Base-by-base conservation (phyloP, 1,140 invertebrate species). In the Latrodectus geometricus region DNA sequence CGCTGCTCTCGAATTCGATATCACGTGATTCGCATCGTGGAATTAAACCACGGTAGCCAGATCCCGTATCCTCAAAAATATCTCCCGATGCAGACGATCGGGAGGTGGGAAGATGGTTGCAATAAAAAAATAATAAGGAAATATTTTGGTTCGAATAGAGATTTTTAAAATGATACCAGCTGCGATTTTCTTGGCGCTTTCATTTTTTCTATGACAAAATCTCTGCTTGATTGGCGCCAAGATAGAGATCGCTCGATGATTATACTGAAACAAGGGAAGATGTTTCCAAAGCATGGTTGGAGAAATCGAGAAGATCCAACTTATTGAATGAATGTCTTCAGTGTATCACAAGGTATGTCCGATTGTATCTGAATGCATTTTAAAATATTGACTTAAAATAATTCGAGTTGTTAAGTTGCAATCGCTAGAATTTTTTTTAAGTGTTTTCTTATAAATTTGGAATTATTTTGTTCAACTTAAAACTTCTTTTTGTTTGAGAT, bases 251-350 rank as follows among this genome's bases (percentile, higher is more conserved):
- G 54, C 17, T 61, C 11, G 54, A 14, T 61, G 54, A 61, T 11
- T 14, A 61, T 14, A 17, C 11, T 61, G 54, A 17, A 17, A 61
- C 54, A 61, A 61, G 54, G 17, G 8, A 61, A 61, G 54, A 61
- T 61, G 54, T 14, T 61, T 61, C 54, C 17, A 61, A 61, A 61
- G 17, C 54, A 17, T 61, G 54, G 2, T 61, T 17, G 54, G 17
- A 61, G 54, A 61, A 14, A 61, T 14, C 11, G 54, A 61, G 17
- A 61, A 61, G 54, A 61, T 14, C 17, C 11, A 61, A 61, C 17
- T 61, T 61, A 61, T 61, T 61, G 54, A 61, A 61, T 61, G 54
- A 61, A 61, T 61, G 54, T 61, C 54, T 61, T 61, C 54, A 61
- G 11, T 61, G 11, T 61, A 61, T 61, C 17, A 11, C 11, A 61